phyloP scores from a whole-genome alignment of 2,888 invertebrate genomes.

The Chloroclysta siterata region DNA sequence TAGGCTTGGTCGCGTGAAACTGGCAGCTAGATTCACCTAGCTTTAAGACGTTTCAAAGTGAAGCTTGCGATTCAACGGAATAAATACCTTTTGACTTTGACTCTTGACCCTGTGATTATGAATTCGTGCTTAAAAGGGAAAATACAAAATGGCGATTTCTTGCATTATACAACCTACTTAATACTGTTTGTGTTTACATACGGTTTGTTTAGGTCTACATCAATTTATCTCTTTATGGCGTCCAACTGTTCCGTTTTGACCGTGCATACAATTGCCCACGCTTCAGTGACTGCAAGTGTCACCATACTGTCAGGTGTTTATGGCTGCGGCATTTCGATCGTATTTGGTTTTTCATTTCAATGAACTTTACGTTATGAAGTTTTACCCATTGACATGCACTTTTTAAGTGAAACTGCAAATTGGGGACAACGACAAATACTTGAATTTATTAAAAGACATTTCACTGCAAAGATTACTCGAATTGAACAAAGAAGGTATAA shows the following conservation, averaged over 20 bases:
- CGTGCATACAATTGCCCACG: slow-evolving; percentile 1
- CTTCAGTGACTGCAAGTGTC: slow-evolving; percentile 3
- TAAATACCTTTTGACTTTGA: no score
- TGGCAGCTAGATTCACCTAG: no score
- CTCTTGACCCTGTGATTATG: no score
- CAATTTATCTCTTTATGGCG: not conserved
- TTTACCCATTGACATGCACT: not conserved
- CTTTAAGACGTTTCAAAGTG: no score
- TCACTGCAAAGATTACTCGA: not conserved
- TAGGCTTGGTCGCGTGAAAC: no score
- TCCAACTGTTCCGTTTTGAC: slow-evolving; percentile 11
- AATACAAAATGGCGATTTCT: not conserved
- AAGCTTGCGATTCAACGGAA: no score
- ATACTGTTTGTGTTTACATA: not conserved
- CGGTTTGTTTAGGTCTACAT: not conserved
- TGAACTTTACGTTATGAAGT: not conserved
- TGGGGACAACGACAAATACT: not conserved
- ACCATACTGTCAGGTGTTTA: slow-evolving; percentile 27
- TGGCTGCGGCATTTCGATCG: slow-evolving; percentile 13
- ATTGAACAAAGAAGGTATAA: not conserved
- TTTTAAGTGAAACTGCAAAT: not conserved
- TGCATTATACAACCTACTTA: not conserved
- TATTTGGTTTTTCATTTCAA: slow-evolving; percentile 10
- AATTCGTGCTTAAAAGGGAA: no score
- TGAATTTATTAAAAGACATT: not conserved